phyloP scores from a whole-genome alignment of 37 sponge, comb jelly and placozoan genomes.

The Beroe forskalii region DNA sequence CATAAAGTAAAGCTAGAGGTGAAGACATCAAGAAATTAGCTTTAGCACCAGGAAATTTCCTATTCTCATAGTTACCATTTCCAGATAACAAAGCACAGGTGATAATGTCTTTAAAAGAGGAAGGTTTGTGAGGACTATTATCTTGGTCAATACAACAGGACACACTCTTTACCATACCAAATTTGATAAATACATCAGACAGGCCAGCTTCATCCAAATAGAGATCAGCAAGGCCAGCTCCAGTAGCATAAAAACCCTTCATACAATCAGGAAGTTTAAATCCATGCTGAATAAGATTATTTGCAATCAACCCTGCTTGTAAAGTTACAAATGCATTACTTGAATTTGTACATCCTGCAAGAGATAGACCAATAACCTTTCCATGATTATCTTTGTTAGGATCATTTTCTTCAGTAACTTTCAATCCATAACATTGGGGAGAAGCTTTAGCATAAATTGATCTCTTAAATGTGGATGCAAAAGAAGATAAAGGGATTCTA shows the following conservation, averaged over 20 bases:
- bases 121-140: no score
- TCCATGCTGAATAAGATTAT: not conserved
- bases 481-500: not conserved
- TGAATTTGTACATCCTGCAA: slow-evolving; percentile 54
- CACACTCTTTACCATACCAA: not conserved
- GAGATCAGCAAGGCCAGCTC: slow-evolving; percentile 51
- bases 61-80: slow-evolving; percentile 51
- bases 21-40: slow-evolving; percentile 36
- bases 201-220: slow-evolving; percentile 26
- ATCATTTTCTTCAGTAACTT: not conserved
- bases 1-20: slow-evolving; percentile 28
- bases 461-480: not conserved
- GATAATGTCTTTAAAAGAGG: not conserved
- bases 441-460: slow-evolving; percentile 27
- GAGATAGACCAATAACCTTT: not conserved
- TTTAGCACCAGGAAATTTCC: slow-evolving; percentile 4
- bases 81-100: slow-evolving; percentile 47
- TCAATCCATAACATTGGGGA: slow-evolving; percentile 32
- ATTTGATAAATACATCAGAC: not conserved
- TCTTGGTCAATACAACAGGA: slow-evolving; percentile 6
- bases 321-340: slow-evolving; percentile 56
- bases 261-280: not conserved
- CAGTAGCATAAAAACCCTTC: slow-evolving; percentile 24
- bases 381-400: not conserved
- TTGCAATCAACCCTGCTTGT: slow-evolving; percentile 25